Percentiles rank a stretch among this genome's conserved stretches.
phyloP scores from a whole-genome alignment of 2,888 invertebrate species.

The Erannis defoliaria region DNA sequence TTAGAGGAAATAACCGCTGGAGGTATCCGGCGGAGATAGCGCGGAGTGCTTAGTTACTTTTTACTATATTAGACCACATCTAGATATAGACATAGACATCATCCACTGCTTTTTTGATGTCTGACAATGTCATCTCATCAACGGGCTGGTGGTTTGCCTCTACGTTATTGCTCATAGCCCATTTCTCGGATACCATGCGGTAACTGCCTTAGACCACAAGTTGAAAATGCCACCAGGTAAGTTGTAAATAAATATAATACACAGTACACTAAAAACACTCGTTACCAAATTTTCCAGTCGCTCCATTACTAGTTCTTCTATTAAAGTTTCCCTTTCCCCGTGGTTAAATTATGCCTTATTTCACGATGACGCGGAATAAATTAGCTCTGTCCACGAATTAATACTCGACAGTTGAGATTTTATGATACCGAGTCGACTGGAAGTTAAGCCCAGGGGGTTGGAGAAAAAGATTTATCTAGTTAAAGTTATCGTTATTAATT shows the following conservation, averaged over 20 bases:
- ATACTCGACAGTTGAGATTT: constrained; percentile 28
- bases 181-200: too few relatives aligned
- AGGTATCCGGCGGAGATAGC: too few relatives aligned
- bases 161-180: too few relatives aligned
- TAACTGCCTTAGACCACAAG: too few relatives aligned
- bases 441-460: constrained; percentile 18
- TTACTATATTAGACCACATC: too few relatives aligned
- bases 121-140: too few relatives aligned
- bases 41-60: too few relatives aligned
- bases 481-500: not conserved
- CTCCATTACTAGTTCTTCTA: constrained; percentile 16
- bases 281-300: constrained; percentile 1
- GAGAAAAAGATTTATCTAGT: constrained; percentile 1
- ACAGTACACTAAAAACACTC: not conserved
- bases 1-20: too few relatives aligned
- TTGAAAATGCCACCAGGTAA: not conserved
- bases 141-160: too few relatives aligned
- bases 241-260: not conserved
- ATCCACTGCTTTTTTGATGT: too few relatives aligned
- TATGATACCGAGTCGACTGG: constrained; percentile 26
- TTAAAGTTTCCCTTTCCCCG: constrained; percentile 19
- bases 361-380: constrained; percentile 37
- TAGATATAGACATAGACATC: too few relatives aligned
- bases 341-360: constrained; percentile 25
- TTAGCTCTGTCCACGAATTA: constrained; percentile 35